Evolutionary conservation across 1,140 invertebrate genomes (phyloP).

Genomic region (Leucophenga varia): DNA sequence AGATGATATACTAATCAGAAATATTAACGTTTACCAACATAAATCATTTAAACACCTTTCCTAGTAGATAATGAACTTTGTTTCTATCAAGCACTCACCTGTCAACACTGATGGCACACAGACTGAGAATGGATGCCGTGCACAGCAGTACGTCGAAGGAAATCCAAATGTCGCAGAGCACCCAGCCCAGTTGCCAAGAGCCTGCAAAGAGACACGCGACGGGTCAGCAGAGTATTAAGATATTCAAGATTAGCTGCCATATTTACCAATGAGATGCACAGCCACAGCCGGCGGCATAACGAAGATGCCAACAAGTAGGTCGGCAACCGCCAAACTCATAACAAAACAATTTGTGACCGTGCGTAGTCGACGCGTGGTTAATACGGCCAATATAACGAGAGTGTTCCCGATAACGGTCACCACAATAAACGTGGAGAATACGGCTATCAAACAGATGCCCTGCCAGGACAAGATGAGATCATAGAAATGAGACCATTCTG

Average conservation of each 20-base stretch:
- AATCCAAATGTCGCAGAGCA: constrained; percentile 86
- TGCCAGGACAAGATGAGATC: constrained; percentile 50
- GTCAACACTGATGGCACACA: constrained; percentile 83
- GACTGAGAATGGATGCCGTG: constrained; percentile 77
- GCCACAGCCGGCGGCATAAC: constrained; percentile 93
- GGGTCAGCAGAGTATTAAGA: neutral
- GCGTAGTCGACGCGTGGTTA: constrained; percentile 84
- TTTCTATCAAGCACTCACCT: too few species aligned
- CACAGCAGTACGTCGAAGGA: constrained; percentile 91
- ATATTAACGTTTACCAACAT: neutral
- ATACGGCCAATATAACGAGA: constrained; percentile 86
- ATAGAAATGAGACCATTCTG: constrained; percentile 50
- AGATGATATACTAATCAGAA: too few species aligned
- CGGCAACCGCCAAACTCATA: constrained; percentile 86
- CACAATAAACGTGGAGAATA: constrained; percentile 64
- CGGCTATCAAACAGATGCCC: constrained; percentile 47
- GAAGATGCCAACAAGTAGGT: constrained; percentile 87
- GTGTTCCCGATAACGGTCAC: constrained; percentile 80
- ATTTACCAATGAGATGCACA: constrained; percentile 67
- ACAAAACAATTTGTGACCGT: constrained; percentile 96
- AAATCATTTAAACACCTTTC: neutral
- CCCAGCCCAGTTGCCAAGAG: constrained; percentile 74
- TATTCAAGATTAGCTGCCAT: neutral
- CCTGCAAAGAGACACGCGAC: constrained; percentile 57
- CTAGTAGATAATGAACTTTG: too few species aligned